Conservation (phyloP, 2,113 vertebrate genomes). For the Choloepus hoffmanni region DNA sequence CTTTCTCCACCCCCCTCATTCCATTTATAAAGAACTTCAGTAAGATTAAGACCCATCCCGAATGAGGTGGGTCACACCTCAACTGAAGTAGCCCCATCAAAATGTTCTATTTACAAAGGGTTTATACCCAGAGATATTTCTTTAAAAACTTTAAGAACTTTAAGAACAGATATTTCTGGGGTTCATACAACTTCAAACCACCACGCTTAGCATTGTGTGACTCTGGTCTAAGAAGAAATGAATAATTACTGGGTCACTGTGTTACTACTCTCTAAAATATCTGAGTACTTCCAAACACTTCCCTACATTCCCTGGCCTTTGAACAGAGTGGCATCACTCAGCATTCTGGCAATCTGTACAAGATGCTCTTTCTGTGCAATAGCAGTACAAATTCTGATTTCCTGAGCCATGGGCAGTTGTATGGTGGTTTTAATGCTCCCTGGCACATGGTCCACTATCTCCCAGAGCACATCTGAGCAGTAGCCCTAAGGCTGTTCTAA, state of each 20-base stretch:
- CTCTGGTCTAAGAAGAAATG: slow-evolving; percentile 49
- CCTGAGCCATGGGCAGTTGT: not conserved
- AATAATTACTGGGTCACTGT: not conserved
- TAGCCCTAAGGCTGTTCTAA: not conserved
- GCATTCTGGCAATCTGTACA: not conserved
- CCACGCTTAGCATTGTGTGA: not conserved
- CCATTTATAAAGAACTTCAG: too few relatives aligned
- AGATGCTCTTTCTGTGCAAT: not conserved
- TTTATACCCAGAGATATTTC: too few relatives aligned
- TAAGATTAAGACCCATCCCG: too few relatives aligned
- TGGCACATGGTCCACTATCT: not conserved
- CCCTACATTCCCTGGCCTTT: not conserved
- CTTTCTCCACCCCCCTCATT: too few relatives aligned
- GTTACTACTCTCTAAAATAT: not conserved
- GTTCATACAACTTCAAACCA: too few relatives aligned
- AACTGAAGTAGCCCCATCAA: too few relatives aligned
- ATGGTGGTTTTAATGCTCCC: not conserved
- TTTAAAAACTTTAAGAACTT: too few relatives aligned
- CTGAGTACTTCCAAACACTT: not conserved
- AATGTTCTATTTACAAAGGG: too few relatives aligned
- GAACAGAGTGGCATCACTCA: not conserved
- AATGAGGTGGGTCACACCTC: too few relatives aligned
- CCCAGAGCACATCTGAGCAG: not conserved
- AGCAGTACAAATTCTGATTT: not conserved
- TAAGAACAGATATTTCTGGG: too few relatives aligned